These are phyloP conservation scores for Blennius ocellaris DNA, from an alignment of 2,113 vertebrate genomes.

Conservation along the genomic window DNA sequence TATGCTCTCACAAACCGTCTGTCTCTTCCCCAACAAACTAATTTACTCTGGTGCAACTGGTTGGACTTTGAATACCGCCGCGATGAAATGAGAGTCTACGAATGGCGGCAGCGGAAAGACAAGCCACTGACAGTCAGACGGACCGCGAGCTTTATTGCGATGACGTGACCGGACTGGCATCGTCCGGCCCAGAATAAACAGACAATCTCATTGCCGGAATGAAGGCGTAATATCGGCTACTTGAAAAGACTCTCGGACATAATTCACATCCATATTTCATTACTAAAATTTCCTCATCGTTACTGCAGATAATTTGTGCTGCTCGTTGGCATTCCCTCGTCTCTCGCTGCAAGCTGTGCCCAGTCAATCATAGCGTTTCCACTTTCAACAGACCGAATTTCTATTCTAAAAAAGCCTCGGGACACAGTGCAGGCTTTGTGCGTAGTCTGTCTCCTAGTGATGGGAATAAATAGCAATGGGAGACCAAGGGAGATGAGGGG, in stretches of 20 bases:
- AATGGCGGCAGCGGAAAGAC: constrained; percentile 22
- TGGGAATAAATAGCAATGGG: constrained; percentile 78
- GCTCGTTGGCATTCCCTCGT: constrained; percentile 63
- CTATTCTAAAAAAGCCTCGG: constrained; percentile 70
- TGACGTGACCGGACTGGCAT: constrained; percentile 61
- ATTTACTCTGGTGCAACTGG: constrained; percentile 47
- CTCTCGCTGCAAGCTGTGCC: constrained; percentile 62
- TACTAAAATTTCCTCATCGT: constrained; percentile 65
- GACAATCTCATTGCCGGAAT: constrained; percentile 54
- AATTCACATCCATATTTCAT: constrained; percentile 67
- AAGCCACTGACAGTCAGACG: constrained; percentile 50
- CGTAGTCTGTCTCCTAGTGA: constrained; percentile 70
- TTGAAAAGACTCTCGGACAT: constrained; percentile 43
- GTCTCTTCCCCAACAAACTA: constrained; percentile 46
- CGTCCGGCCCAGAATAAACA: constrained; percentile 61
- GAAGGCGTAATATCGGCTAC: constrained; percentile 37
- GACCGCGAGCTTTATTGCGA: constrained; percentile 58
- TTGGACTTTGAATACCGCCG: constrained; percentile 41
- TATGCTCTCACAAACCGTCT: constrained; percentile 43
- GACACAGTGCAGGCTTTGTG: constrained; percentile 81
- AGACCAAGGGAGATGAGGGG: constrained; percentile 45
- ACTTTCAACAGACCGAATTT: constrained; percentile 73
- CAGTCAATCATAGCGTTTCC: constrained; percentile 79
- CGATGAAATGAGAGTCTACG: constrained; percentile 31
- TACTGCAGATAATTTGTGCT: constrained; percentile 66